Conservation (phyloP, 2,797 vertebrate species). For the Sarcoramphus papa region DNA sequence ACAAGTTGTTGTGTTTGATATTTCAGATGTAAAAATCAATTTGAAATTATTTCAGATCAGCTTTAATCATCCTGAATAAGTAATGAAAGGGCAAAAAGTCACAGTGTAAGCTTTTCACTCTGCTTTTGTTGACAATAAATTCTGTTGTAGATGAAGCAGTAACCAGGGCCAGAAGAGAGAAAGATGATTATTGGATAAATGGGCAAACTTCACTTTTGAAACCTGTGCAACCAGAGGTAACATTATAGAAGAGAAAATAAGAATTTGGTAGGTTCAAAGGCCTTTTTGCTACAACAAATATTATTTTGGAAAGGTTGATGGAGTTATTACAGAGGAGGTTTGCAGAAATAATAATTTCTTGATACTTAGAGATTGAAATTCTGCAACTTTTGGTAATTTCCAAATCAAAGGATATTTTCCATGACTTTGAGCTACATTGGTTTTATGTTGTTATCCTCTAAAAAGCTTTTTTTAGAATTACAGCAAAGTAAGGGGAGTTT, state of each 20-base stretch:
- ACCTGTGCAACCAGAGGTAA: background rate
- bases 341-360: background rate
- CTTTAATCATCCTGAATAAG: background rate
- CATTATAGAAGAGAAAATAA: background rate
- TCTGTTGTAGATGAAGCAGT: background rate
- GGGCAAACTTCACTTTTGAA: background rate
- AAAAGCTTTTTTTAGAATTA: background rate
- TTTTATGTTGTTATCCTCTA: background rate
- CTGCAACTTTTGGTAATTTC: background rate
- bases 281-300: background rate
- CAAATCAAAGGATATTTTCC: background rate
- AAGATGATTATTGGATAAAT: background rate
- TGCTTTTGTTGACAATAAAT: background rate
- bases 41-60: background rate
- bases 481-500: background rate
- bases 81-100: background rate
- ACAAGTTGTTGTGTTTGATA: background rate
- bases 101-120: background rate
- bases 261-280: background rate
- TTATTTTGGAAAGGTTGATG: background rate
- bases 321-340: background rate
- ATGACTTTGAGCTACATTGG: background rate
- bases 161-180: background rate
- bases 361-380: background rate
- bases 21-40: constrained; percentile 6